phyloP scores from a whole-genome alignment of 2,888 invertebrate species.

The Sarcophaga subvicina region DNA sequence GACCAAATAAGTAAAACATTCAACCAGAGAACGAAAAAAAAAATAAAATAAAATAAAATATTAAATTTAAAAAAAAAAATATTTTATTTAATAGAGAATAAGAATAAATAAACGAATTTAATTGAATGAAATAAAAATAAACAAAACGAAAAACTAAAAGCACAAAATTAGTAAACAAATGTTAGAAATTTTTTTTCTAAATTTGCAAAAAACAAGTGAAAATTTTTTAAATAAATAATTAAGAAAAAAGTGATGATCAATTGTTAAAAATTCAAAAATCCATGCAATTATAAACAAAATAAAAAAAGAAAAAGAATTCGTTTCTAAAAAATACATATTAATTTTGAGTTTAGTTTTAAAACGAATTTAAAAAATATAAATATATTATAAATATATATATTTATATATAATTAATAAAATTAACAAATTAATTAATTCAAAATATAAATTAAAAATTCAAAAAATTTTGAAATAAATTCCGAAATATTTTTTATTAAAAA shows the following conservation, averaged over 20 bases:
- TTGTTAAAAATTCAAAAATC: conserved; percentile 1
- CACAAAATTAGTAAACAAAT: not conserved
- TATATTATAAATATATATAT: too few species aligned
- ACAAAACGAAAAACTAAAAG: conserved; percentile 14
- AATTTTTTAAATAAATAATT: not conserved
- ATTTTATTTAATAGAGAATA: conserved; percentile 3
- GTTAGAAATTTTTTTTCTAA: not conserved
- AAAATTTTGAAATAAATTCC: not conserved
- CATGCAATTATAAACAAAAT: too few species aligned
- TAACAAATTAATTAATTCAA: not conserved
- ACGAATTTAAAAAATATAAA: too few species aligned
- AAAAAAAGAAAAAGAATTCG: too few species aligned
- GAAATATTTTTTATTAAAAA: conserved; percentile 37
- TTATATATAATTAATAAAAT: too few species aligned
- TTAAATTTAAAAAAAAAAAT: conserved; percentile 17
- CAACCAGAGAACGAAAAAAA: conserved; percentile 15
- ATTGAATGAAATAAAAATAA: not conserved
- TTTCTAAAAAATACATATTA: too few species aligned
- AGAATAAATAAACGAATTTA: conserved; percentile 4
- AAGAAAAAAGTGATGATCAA: conserved; percentile 4
- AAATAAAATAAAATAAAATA: conserved; percentile 6
- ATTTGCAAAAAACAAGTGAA: conserved; percentile 30
- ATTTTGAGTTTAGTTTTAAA: too few species aligned
- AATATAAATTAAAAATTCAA: not conserved
- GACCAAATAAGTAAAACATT: conserved; percentile 19